Conservation (phyloP, 2,113 vertebrate species). For the Eretmochelys imbricata region DNA sequence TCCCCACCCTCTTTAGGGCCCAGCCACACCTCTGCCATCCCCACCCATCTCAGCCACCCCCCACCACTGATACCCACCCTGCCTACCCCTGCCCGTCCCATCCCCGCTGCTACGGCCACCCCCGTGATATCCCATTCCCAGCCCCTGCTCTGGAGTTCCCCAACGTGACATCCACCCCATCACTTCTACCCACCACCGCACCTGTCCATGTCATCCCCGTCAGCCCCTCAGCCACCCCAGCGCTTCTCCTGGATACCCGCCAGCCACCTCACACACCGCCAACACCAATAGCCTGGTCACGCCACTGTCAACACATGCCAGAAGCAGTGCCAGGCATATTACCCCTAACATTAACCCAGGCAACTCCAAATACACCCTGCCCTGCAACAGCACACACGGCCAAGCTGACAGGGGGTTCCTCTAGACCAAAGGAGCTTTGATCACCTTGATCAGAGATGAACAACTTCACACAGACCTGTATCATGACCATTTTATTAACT, state of each 20-base stretch:
- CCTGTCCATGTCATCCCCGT: neutral
- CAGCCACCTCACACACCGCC: too few relatives aligned
- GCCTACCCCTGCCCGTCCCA: too few relatives aligned
- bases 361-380: too few relatives aligned
- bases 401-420: too few relatives aligned
- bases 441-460: neutral
- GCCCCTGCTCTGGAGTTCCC: neutral
- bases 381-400: too few relatives aligned
- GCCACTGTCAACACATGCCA: too few relatives aligned
- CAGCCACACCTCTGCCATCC: neutral
- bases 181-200: neutral
- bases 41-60: neutral
- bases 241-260: neutral
- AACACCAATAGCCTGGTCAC: neutral
- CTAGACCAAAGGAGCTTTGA: neutral
- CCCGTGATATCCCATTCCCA: neutral
- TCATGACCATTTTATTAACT: neutral
- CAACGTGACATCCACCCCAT: neutral
- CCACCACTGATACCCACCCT: neutral
- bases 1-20: too few relatives aligned
- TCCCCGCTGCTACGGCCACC: too few relatives aligned
- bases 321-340: too few relatives aligned
- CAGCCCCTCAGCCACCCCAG: neutral
- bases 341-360: too few relatives aligned
- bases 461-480: neutral